These are phyloP conservation scores for Beroe ovata DNA, from an alignment of 37 sponge, comb jelly and placozoan genomes.

Conservation along the genomic window DNA sequence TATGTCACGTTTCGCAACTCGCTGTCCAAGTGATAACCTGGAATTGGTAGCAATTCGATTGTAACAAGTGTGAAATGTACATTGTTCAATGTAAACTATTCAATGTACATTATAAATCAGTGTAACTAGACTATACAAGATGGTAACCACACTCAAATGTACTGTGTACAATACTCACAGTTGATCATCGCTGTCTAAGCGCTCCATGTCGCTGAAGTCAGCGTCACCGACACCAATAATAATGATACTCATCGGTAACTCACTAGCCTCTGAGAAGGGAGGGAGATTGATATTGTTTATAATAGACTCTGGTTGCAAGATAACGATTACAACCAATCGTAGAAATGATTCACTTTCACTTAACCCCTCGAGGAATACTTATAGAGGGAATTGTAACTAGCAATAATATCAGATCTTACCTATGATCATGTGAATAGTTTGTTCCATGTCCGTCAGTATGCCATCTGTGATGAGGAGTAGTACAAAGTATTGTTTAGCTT, in stretches of 20 bases:
- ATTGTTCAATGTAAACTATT: too few relatives aligned
- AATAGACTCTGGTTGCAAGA: too few relatives aligned
- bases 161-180: slow-evolving; percentile 75
- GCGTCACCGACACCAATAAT: slow-evolving; percentile 90
- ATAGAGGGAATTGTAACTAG: neutral
- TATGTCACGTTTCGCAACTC: slow-evolving; percentile 78
- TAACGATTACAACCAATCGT: too few relatives aligned
- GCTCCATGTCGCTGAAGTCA: slow-evolving; percentile 76
- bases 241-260: slow-evolving; percentile 87
- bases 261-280: slow-evolving; percentile 69
- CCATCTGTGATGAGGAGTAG: slow-evolving; percentile 92
- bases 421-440: slow-evolving; percentile 79
- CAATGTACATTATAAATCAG: too few relatives aligned
- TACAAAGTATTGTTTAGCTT: slow-evolving; percentile 79
- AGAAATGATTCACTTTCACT: too few relatives aligned
- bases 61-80: too few relatives aligned
- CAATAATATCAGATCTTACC: slow-evolving; percentile 12
- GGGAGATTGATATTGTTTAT: neutral
- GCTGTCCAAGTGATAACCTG: slow-evolving; percentile 21
- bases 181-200: slow-evolving; percentile 79
- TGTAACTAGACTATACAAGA: too few relatives aligned
- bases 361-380: too few relatives aligned
- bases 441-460: slow-evolving; percentile 83
- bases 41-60: too few relatives aligned
- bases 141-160: too few relatives aligned